Evolutionary conservation across 2,113 vertebrate species (phyloP).

Genomic region (Pelmatolapia mariae): DNA sequence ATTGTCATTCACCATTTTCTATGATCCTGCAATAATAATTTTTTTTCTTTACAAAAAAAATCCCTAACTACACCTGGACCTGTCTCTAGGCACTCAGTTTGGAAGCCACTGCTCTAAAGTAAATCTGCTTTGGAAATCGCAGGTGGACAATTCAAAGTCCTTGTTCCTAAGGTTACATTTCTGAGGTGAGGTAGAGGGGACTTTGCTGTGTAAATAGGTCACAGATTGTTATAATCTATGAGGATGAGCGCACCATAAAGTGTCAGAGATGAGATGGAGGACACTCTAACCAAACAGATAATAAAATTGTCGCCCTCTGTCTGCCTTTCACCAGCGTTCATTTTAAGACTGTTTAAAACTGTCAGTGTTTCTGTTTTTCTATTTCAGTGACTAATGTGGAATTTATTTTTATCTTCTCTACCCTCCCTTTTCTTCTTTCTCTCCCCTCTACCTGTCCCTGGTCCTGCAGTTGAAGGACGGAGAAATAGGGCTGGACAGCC

Average conservation of each 20-base stretch:
- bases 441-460: background rate
- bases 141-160: conserved; percentile 11
- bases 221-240: conserved; percentile 25
- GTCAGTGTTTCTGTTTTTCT: conserved; percentile 15
- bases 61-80: background rate
- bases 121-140: conserved; percentile 4
- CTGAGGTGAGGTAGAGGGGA: conserved; percentile 24
- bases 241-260: conserved; percentile 29
- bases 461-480: conserved; percentile 64
- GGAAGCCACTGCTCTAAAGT: background rate
- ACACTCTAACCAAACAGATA: conserved; percentile 31
- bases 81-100: background rate
- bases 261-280: conserved; percentile 43
- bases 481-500: conserved; percentile 63
- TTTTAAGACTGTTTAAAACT: conserved; percentile 17
- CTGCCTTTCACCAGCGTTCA: conserved; percentile 23
- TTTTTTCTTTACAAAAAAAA: background rate
- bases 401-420: background rate
- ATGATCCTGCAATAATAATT: background rate
- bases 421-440: background rate
- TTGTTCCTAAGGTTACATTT: conserved; percentile 31
- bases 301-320: conserved; percentile 29
- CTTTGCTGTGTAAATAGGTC: conserved; percentile 50
- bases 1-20: background rate
- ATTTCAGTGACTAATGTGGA: conserved; percentile 30